phyloP scores from a whole-genome alignment of 2,797 vertebrate genomes.

The Enteromius viviparus region DNA sequence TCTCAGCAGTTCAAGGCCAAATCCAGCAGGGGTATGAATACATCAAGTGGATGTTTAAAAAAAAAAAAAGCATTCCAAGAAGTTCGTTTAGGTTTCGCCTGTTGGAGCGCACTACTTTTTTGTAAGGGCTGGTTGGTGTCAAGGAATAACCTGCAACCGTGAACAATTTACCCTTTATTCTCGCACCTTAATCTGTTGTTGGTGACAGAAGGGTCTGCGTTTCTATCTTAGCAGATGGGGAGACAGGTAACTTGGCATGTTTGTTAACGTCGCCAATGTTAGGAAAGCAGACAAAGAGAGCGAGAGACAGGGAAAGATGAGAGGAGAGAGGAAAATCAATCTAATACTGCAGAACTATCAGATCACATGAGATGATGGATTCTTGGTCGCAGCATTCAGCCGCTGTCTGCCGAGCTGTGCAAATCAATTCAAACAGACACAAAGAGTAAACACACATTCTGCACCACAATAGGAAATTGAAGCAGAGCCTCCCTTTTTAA shows the following conservation, averaged over 20 bases:
- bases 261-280: conserved; percentile 85
- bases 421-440: conserved; percentile 94
- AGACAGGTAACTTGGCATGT: conserved; percentile 81
- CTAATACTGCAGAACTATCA: conserved; percentile 90
- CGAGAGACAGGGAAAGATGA: conserved; percentile 58
- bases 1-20: conserved; percentile 73
- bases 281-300: conserved; percentile 62
- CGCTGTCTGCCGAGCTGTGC: conserved; percentile 88
- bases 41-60: conserved; percentile 11
- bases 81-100: conserved; percentile 22
- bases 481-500: conserved; percentile 78
- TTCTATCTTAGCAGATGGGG: conserved; percentile 68
- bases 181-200: conserved; percentile 40
- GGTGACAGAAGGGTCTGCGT: conserved; percentile 56
- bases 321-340: conserved; percentile 80
- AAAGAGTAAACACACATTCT: conserved; percentile 84
- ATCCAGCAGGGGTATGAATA: conserved; percentile 68
- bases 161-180: conserved; percentile 35
- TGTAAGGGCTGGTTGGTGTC: neutral
- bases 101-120: conserved; percentile 4
- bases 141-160: conserved; percentile 11
- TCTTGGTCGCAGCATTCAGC: conserved; percentile 90
- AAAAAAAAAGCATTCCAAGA: conserved; percentile 1
- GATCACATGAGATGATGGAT: conserved; percentile 92
- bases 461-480: conserved; percentile 86